A percentile compares a stretch with the other conserved stretches of the same genome.
These are phyloP conservation scores for Syngnathoides biaculeatus DNA, from an alignment of 2,113 vertebrate genomes.

Conservation along the genomic window DNA sequence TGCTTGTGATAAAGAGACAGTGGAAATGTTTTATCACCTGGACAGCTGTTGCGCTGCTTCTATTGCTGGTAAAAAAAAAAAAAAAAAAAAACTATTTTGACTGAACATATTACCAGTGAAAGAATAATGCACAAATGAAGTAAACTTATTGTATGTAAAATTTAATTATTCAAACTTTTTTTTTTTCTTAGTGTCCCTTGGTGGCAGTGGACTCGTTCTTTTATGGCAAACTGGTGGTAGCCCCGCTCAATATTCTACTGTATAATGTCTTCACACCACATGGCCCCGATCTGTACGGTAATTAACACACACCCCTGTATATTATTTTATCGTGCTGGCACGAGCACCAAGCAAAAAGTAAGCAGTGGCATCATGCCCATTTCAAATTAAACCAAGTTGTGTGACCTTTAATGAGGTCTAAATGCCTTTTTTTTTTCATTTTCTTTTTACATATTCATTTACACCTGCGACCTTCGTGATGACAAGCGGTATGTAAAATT, in stretches of 20 bases:
- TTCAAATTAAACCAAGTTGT: background rate
- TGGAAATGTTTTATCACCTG: slow-evolving; percentile 89
- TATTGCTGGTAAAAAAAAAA: slow-evolving; percentile 83
- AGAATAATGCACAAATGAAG: background rate
- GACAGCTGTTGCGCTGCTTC: slow-evolving; percentile 79
- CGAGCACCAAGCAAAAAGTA: background rate
- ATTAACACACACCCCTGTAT: slow-evolving; percentile 13
- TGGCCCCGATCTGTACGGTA: slow-evolving; percentile 95
- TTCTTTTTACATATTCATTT: background rate
- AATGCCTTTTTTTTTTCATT: background rate
- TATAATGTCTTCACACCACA: slow-evolving; percentile 96
- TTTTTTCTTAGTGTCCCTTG: slow-evolving; percentile 78
- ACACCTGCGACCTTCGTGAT: too few species aligned
- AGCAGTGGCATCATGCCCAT: background rate
- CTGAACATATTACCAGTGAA: background rate
- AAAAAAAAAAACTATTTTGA: background rate
- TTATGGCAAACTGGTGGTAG: slow-evolving; percentile 90
- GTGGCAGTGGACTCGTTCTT: slow-evolving; percentile 90
- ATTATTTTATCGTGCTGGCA: background rate
- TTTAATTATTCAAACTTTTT: background rate
- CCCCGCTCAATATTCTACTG: slow-evolving; percentile 91
- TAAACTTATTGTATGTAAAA: background rate
- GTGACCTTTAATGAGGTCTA: background rate
- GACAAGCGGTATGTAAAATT: too few species aligned
- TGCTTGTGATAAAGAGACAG: slow-evolving; percentile 82